Evolutionary conservation across 2,113 vertebrate genomes (phyloP).

Genomic region (Pachyramphus minor): DNA sequence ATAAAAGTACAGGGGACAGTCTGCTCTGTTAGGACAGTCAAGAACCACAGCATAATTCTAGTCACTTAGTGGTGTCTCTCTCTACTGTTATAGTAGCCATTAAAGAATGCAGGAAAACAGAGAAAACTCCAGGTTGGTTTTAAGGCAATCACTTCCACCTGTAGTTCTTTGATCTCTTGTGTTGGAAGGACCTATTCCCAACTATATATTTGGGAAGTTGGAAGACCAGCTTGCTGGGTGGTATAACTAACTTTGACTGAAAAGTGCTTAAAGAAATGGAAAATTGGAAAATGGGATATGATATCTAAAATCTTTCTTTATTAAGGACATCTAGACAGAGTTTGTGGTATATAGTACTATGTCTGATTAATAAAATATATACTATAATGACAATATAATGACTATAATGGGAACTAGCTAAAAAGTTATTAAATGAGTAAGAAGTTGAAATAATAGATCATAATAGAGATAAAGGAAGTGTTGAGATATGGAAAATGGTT

Average conservation of each 20-base stretch:
- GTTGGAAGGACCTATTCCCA: not conserved
- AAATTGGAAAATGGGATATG: not conserved
- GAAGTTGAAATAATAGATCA: not conserved
- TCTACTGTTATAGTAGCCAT: not conserved
- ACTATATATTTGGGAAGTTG: not conserved
- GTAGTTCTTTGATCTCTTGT: not conserved
- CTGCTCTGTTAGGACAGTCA: not conserved
- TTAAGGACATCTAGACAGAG: not conserved
- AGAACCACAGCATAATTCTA: not conserved
- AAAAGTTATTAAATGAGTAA: not conserved
- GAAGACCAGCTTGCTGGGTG: not conserved
- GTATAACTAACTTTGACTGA: not conserved
- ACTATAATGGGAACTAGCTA: not conserved
- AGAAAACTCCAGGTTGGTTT: not conserved
- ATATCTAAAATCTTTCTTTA: not conserved
- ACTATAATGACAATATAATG: not conserved
- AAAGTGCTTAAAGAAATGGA: not conserved
- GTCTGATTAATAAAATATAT: not conserved
- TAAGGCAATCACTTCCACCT: not conserved
- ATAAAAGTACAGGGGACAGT: not conserved
- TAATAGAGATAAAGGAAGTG: not conserved
- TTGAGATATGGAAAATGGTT: not conserved
- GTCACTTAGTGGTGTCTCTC: not conserved
- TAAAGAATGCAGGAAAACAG: not conserved
- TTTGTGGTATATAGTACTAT: not conserved